phyloP scores from a whole-genome alignment of 2,888 invertebrate species.

The Phyllotreta striolata region DNA sequence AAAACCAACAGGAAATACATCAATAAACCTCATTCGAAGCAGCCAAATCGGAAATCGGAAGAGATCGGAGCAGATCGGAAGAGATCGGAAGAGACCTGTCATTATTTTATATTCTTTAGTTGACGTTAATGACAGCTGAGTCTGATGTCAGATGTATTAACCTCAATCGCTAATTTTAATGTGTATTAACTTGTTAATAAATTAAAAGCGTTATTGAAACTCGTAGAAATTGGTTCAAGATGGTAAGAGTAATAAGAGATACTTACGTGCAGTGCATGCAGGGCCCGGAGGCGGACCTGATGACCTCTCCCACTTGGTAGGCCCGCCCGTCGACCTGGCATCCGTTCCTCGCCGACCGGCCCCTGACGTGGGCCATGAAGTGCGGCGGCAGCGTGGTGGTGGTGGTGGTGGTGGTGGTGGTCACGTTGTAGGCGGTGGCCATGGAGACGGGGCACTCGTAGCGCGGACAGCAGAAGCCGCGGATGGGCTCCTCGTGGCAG shows the following conservation, averaged over 20 bases:
- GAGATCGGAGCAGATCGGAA: too few relatives aligned
- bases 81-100: too few relatives aligned
- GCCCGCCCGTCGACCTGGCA: constrained; percentile 87
- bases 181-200: too few relatives aligned
- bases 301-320: constrained; percentile 85
- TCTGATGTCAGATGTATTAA: too few relatives aligned
- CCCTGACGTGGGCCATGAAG: constrained; percentile 80
- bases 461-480: constrained; percentile 93
- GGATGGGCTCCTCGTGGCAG: constrained; percentile 91
- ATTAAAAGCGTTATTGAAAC: too few relatives aligned
- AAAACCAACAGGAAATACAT: constrained; percentile 19
- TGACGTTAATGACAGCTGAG: background rate
- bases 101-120: background rate
- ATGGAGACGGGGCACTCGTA: constrained; percentile 93
- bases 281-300: constrained; percentile 87
- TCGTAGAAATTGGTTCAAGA: too few relatives aligned
- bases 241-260: too few relatives aligned
- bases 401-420: constrained; percentile 88
- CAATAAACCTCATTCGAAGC: background rate
- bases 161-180: too few relatives aligned
- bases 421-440: constrained; percentile 81
- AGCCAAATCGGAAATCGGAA: too few relatives aligned
- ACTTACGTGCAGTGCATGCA: constrained; percentile 96
- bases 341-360: constrained; percentile 77
- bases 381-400: constrained; percentile 86